These are phyloP conservation scores for Pantherophis alleghaniensis DNA, from an alignment of 2,797 vertebrate species.

Conservation along the genomic window DNA sequence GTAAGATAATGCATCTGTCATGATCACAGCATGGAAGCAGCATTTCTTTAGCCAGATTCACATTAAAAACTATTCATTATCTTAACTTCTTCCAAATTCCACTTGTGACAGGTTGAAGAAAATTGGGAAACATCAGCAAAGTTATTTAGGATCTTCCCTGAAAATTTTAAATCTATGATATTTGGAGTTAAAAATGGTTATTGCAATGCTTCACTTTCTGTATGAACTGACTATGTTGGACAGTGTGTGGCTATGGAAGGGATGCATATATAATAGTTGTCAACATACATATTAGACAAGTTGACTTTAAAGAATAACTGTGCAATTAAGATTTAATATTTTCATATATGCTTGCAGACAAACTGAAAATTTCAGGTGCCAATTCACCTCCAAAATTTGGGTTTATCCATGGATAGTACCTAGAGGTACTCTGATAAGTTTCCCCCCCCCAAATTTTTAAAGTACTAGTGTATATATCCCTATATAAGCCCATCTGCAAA, in stretches of 20 bases:
- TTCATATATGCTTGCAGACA: not conserved
- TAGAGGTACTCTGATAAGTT: not conserved
- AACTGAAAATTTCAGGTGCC: not conserved
- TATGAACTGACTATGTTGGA: slow-evolving; percentile 47
- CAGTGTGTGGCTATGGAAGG: not conserved
- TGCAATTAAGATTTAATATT: not conserved
- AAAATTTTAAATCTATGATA: slow-evolving; percentile 60
- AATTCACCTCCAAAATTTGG: not conserved
- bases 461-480: not conserved
- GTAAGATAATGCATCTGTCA: not conserved
- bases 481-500: not conserved
- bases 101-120: slow-evolving; percentile 58
- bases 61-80: not conserved
- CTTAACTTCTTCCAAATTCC: slow-evolving; percentile 12
- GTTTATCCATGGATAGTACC: not conserved
- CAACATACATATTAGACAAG: not conserved
- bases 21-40: not conserved
- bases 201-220: slow-evolving; percentile 63
- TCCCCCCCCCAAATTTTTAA: not conserved
- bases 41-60: not conserved
- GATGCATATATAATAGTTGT: slow-evolving; percentile 36
- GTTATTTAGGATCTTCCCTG: slow-evolving; percentile 55
- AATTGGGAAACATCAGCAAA: slow-evolving; percentile 60
- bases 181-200: slow-evolving; percentile 60
- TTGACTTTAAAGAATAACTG: not conserved